Base-by-base conservation (phyloP, 2,888 invertebrate species). In the Polydrusus cervinus region DNA sequence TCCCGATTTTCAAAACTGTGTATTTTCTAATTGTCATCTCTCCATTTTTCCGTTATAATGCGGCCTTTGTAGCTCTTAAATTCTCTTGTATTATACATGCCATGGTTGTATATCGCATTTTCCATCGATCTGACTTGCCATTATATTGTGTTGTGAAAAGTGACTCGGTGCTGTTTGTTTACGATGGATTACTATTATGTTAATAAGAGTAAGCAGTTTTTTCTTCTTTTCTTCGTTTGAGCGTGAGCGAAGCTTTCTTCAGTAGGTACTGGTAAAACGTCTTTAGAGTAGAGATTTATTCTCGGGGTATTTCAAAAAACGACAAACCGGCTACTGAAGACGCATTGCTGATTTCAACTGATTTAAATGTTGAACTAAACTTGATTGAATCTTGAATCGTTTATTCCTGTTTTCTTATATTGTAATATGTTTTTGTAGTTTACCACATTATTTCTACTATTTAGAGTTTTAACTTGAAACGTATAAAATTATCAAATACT, bases 161-260 rank as follows among this genome's bases (percentile, higher is more conserved):
- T 75, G 77, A 77, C 18, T 69, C 71, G 55, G 71, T 72, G 69
- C 71, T 74, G 70, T 71, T 74, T 43, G 69, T 69, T 67, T 69
- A 67, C 74, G 74, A 77, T 77, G 77, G 77, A 77, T 77, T 75
- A 76, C 76, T 73, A 69, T 77, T 75, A 77, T 77, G 77, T 77
- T 75, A 77, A 77, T 77, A 75, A 77, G 74, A 68, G 77, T 77
- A 77, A 77, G 77, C 74, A 68, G 65, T 76, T 68, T 76, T 77
- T 75, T 75, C 34, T 34, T 34, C 34, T 10, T 34, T 10, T 70
- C 64, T 72, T 66, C 30, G 30, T 55, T 76, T 73, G 65, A 18
- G 71, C 62, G 66, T 5, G 57, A 68, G 60, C 73, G 43, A 62
- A 67, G 45, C 45, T 70, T 66, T 65, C 57, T 60, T 69, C 53